These are phyloP conservation scores for Hydrophis major DNA, from an alignment of 2,797 vertebrate genomes.

Conservation along the genomic window DNA sequence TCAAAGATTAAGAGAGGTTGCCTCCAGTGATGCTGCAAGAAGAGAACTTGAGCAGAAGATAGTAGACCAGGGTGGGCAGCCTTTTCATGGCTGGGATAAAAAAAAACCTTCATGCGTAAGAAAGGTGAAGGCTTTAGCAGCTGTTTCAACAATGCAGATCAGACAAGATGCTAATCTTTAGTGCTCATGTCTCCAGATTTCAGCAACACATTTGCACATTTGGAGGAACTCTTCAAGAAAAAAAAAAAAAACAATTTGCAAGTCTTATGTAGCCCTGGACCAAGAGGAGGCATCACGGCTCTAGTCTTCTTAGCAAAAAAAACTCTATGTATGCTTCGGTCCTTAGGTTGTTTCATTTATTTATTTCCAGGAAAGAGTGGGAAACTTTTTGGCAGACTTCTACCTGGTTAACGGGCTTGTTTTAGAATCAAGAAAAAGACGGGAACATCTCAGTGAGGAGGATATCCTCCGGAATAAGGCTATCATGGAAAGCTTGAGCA, in stretches of 20 bases:
- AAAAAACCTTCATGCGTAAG: neutral
- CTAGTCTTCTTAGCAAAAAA: neutral
- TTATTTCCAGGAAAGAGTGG: slow-evolving; percentile 85
- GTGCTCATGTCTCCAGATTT: neutral
- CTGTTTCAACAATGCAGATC: neutral
- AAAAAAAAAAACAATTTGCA: neutral
- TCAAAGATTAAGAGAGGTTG: neutral
- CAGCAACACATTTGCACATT: neutral
- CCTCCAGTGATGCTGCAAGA: neutral
- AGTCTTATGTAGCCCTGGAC: neutral
- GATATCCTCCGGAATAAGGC: slow-evolving; percentile 98
- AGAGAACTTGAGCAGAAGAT: neutral
- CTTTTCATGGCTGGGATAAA: neutral
- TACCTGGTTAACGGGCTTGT: slow-evolving; percentile 95
- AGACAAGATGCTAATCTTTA: neutral
- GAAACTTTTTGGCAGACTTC: slow-evolving; percentile 96
- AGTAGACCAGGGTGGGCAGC: neutral
- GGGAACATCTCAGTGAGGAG: slow-evolving; percentile 97
- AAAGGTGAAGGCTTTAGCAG: neutral
- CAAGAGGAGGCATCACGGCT: neutral
- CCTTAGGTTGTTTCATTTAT: slow-evolving; percentile 39
- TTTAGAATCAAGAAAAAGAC: slow-evolving; percentile 93
- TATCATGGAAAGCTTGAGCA: slow-evolving; percentile 99
- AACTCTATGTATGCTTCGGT: neutral
- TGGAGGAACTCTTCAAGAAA: neutral